Evolutionary conservation across 2,797 vertebrate species (phyloP).

Genomic region (Perodicticus potto): DNA sequence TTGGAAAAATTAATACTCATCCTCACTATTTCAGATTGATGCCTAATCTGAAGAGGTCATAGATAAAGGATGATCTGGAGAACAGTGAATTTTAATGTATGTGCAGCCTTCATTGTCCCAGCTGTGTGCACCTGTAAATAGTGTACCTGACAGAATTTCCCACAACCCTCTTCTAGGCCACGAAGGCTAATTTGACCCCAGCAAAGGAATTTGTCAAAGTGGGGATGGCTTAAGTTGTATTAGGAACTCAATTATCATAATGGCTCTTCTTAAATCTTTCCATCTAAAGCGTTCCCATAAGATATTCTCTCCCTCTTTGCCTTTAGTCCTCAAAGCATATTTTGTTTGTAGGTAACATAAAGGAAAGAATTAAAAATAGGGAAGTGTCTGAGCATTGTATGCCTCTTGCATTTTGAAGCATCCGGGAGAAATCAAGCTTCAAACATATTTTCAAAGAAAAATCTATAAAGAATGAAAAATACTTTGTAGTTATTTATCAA

Average conservation of each 20-base stretch:
- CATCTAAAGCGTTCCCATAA: neutral
- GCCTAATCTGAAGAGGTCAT: neutral
- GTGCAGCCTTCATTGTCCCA: neutral
- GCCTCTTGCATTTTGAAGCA: slow-evolving; percentile 4
- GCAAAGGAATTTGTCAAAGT: neutral
- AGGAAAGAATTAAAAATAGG: slow-evolving; percentile 24
- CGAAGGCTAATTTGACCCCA: neutral
- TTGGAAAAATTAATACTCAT: slow-evolving; percentile 2
- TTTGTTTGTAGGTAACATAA: neutral
- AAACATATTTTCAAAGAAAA: slow-evolving; percentile 69
- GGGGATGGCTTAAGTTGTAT: neutral
- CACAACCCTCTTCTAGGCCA: neutral
- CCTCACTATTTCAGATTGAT: neutral
- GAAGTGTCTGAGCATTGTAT: neutral
- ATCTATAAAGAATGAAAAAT: slow-evolving; percentile 67
- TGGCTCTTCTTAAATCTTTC: neutral
- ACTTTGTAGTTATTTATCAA: slow-evolving; percentile 67
- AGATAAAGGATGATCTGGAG: neutral
- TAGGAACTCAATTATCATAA: neutral
- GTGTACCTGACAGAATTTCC: neutral
- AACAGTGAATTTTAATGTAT: neutral
- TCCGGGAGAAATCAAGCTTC: slow-evolving; percentile 44
- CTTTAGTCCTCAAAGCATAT: neutral
- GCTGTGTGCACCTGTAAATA: accelerated
- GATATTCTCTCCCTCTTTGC: neutral